A percentile compares a stretch with the other conserved stretches of the same genome.
phyloP scores from a whole-genome alignment of 2,888 invertebrate genomes.

The Brachypalpus laphriformis region DNA sequence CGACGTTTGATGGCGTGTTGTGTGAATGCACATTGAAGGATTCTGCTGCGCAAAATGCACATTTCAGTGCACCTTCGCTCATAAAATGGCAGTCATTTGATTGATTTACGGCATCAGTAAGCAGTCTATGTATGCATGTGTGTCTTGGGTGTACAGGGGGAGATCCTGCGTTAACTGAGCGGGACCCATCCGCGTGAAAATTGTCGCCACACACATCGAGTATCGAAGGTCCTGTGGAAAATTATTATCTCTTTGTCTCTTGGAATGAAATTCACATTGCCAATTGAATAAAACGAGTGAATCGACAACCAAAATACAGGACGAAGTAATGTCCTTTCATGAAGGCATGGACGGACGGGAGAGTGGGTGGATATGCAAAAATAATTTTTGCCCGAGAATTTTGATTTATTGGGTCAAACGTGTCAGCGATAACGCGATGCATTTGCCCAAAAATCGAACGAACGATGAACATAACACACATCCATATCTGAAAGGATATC shows the following conservation, averaged over 20 bases:
- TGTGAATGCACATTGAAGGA: conserved; percentile 16
- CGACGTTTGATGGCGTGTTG: conserved; percentile 50
- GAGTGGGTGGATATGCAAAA: conserved; percentile 56
- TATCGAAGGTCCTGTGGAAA: conserved; percentile 38
- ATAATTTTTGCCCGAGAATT: conserved; percentile 75
- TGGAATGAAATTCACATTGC: conserved; percentile 20
- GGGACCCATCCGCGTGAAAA: conserved; percentile 62
- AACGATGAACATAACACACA: neutral
- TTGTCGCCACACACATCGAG: conserved; percentile 40
- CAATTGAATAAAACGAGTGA: conserved; percentile 39
- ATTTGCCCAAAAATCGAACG: conserved; percentile 40
- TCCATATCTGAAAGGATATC: conserved; percentile 55
- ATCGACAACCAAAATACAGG: conserved; percentile 27
- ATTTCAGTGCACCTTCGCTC: conserved; percentile 57
- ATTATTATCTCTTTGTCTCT: conserved; percentile 56
- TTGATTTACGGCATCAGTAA: conserved; percentile 62
- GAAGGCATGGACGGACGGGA: neutral
- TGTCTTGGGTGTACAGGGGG: neutral
- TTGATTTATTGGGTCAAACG: conserved; percentile 79
- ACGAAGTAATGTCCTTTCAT: conserved; percentile 33
- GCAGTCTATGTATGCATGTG: neutral
- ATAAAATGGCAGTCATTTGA: conserved; percentile 56
- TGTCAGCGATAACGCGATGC: conserved; percentile 76
- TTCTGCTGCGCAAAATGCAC: conserved; percentile 46
- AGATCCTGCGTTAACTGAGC: conserved; percentile 30